Evolutionary conservation across 2,113 vertebrate species (phyloP), one percentile per base, ranked within the genome.

Genomic region (Nipponia nippon): DNA sequence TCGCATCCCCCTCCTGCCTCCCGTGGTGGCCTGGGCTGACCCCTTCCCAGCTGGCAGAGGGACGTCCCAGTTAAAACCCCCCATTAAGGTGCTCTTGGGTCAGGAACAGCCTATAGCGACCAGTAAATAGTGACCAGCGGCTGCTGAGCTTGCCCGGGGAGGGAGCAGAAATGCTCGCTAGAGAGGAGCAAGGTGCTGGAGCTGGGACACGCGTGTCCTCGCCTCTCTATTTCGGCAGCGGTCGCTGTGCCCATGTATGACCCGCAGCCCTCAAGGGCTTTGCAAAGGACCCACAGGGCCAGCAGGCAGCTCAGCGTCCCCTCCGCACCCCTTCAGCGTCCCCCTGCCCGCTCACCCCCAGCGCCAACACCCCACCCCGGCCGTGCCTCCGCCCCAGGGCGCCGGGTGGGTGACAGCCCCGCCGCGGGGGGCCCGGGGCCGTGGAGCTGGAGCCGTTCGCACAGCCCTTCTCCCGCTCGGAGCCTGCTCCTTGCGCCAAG

Each of bases 181-280:
- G 52, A 58, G 52, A 63, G 34, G 42, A 72, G 47, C 2, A 2
- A 52, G 50, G 71, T 26, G 66, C 76, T 3, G 18, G 70, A 13
- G 40, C n/a, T 10, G 76, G 55, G 32, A 34, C 71, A 40, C 0
- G 0, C 3, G 1, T 42, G 75, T 42, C 13, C 29, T 25, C 32
- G 0, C 0, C 2, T 27, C 63, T 50, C 70, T 4, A 7, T 25
- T 32, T 59, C 9, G 0, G 66, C 58, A 38, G 36, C 15, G 4
- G 0, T 21, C 25, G 9, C 21, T 27, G 46, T 4, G 10, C 9
- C 72, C 29, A 1, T 27, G 2, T 13, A 13, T 0, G 0, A 26
- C 6, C 23, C 58, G 2, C 69, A 11, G 44, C 78, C 55, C 42
- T 36, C 61, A 0, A 19, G 61, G 52, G 36, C 36, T 85, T 46